Evolutionary conservation across 2,113 vertebrate genomes (phyloP), one percentile per base, ranked within the genome.

Genomic region (Galeopterus variegatus): DNA sequence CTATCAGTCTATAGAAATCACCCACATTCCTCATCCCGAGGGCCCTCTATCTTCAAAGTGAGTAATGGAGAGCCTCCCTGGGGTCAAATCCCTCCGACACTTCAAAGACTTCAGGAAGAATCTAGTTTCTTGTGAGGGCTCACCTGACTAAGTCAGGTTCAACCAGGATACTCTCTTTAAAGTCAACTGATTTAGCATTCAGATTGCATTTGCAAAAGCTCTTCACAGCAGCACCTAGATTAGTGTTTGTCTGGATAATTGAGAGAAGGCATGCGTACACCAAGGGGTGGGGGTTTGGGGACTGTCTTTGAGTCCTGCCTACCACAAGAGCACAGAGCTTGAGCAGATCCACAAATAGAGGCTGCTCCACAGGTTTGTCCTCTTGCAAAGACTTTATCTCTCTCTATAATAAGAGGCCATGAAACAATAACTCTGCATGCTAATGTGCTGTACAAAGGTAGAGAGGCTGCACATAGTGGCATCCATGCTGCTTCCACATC

Each of bases 341-440:
- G 65, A 45, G 15, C 31, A 67, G 24, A 48, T 18, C 21, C 0
- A 67, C 8, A 17, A 54, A 76, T 0, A 62, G 21, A 41, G 2
- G 52, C 81, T 18, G 60, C 6, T 36, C 60, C 50, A 24, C 33
- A 33, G 14, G 11, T 12, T 3, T 54, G 19, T 18, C 31, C 14
- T 88, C 70, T 31, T 56, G 17, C 64, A 62, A 60, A 90, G 60
- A 33, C 17, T 17, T 36, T 33, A 3, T 64, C 45, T 84, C 36
- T 56, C 21, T 93, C 60, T 60, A 12, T 52, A 12, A 28, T 45
- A 31, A 28, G 50, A 80, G 52, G 65, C 15, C 41, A 33, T 10
- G 56, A 84, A 80, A 90, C 89, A 97, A 95, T 41, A 88, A 33
- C 50, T 70, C 73, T 65, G 82, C 72, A 72, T 95, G 81, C 41